phyloP scores from a whole-genome alignment of 2,797 vertebrate species.

The Mus caroli region DNA sequence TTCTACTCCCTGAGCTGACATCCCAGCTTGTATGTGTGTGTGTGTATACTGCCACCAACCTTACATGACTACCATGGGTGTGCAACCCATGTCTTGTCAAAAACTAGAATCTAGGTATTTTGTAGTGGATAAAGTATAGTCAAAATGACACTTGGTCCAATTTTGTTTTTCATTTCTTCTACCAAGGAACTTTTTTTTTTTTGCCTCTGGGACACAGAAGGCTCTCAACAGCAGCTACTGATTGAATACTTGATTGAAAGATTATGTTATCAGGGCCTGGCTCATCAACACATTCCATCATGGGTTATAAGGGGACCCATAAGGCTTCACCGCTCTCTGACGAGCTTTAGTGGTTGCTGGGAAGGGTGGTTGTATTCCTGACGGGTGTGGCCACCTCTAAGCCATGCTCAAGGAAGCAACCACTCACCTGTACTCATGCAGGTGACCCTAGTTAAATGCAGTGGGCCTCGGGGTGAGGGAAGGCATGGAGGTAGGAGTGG shows the following conservation, averaged over 20 bases:
- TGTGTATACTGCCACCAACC: background rate
- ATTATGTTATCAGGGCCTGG: background rate
- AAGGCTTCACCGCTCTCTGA: too few species aligned
- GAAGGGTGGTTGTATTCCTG: background rate
- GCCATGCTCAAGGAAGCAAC: background rate
- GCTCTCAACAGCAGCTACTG: background rate
- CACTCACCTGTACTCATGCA: background rate
- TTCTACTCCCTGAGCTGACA: background rate
- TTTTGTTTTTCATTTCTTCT: background rate
- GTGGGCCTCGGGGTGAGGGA: background rate
- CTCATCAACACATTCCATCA: background rate
- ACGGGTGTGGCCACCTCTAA: background rate
- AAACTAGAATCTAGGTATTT: background rate
- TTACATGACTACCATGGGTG: background rate
- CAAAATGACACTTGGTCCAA: background rate
- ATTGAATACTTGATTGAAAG: background rate
- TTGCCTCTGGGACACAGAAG: background rate
- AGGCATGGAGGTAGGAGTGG: too few species aligned
- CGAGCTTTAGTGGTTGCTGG: background rate
- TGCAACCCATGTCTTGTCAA: background rate
- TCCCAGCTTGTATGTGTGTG: background rate
- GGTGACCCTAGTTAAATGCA: too few species aligned
- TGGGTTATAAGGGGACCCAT: background rate
- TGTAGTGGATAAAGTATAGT: background rate
- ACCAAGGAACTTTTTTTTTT: background rate